These are phyloP conservation scores for Desmodus rotundus DNA, from an alignment of 2,113 vertebrate genomes.

Conservation along the genomic window DNA sequence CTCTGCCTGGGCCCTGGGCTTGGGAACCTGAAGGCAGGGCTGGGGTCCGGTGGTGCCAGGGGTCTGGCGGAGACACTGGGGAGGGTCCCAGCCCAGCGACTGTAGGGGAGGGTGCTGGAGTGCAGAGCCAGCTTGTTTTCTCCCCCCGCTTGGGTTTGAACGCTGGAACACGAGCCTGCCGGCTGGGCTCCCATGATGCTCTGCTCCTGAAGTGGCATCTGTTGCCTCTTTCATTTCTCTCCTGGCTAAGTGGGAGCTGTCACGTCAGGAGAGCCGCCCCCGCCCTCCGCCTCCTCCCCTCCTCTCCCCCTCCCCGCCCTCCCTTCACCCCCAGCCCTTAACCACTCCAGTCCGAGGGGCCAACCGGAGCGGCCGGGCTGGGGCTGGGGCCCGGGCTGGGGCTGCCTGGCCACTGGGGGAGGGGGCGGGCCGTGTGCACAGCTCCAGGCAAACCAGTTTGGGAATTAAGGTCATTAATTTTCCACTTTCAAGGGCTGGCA, in stretches of 20 bases:
- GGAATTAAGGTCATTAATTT: conserved; percentile 99
- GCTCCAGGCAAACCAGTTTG: conserved; percentile 99
- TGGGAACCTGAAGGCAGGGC: neutral
- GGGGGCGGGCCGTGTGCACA: conserved; percentile 86
- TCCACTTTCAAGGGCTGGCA: conserved; percentile 99
- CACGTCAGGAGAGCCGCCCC: conserved; percentile 94
- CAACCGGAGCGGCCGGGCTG: neutral
- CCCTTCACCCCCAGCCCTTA: conserved; percentile 76
- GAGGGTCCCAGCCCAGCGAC: neutral
- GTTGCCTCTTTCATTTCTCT: conserved; percentile 97
- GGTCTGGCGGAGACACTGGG: neutral
- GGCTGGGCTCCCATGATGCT: conserved; percentile 96
- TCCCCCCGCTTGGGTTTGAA: conserved; percentile 58
- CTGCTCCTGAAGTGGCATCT: conserved; percentile 96
- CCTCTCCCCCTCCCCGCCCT: conserved; percentile 71
- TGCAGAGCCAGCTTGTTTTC: neutral
- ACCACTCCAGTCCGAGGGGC: conserved; percentile 66
- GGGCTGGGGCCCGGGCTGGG: conserved; percentile 39
- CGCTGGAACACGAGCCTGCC: conserved; percentile 76
- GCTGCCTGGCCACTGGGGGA: conserved; percentile 52
- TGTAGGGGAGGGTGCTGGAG: neutral
- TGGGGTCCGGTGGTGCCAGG: neutral
- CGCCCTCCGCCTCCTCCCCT: conserved; percentile 85
- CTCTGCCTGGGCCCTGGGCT: neutral
- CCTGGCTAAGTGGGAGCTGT: conserved; percentile 97